These are phyloP conservation scores for Eurypyga helias DNA, from an alignment of 2,113 vertebrate species.

Conservation along the genomic window DNA sequence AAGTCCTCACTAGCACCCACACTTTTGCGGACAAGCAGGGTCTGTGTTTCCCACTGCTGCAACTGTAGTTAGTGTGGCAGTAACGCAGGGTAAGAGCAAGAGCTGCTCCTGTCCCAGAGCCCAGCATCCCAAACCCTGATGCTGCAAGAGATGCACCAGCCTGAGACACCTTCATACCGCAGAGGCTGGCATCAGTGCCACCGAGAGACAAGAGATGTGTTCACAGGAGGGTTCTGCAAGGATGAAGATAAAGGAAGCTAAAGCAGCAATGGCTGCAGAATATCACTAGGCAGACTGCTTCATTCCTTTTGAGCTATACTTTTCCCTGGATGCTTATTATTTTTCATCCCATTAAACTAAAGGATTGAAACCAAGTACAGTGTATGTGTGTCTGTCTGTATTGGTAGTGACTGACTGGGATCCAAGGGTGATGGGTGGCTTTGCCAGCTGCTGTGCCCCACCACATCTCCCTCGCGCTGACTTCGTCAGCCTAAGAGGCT, in stretches of 20 bases:
- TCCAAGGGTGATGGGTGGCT: neutral
- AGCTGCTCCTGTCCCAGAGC: neutral
- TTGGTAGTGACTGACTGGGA: neutral
- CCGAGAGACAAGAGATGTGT: neutral
- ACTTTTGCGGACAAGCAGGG: neutral
- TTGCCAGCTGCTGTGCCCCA: neutral
- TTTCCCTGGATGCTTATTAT: neutral
- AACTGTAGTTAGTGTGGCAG: neutral
- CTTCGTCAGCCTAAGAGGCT: neutral
- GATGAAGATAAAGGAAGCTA: neutral
- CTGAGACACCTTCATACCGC: neutral
- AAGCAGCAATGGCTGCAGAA: neutral
- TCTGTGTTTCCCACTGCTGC: neutral
- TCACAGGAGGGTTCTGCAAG: neutral
- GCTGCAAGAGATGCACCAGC: neutral
- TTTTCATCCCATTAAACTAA: neutral
- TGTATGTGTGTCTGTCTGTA: rapidly evolving
- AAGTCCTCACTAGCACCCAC: neutral
- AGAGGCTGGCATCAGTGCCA: neutral
- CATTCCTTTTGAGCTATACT: neutral
- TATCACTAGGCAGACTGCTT: neutral
- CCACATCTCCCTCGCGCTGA: neutral
- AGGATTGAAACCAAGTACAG: neutral
- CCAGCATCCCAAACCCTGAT: neutral
- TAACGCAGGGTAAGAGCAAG: rapidly evolving